A percentile compares a stretch with the other conserved stretches of the same genome.
phyloP scores from a whole-genome alignment of 2,888 invertebrate species.

The Parnassius mnemosyne region DNA sequence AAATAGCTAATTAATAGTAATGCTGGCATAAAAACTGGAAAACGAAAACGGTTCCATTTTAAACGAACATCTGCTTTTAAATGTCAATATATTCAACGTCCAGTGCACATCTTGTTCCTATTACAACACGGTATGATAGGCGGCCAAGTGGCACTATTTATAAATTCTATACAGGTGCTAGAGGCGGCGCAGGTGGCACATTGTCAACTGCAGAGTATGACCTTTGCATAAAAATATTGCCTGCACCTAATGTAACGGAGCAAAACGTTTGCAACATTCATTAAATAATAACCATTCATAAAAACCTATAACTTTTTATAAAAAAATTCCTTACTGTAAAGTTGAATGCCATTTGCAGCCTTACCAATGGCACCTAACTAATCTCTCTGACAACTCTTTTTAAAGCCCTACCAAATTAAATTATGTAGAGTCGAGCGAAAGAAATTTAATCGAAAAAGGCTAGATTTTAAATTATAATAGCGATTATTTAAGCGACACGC shows the following conservation, averaged over 20 bases:
- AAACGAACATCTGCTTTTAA: conserved; percentile 20
- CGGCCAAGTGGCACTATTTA: conserved; percentile 57
- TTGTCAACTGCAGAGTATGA: conserved; percentile 66
- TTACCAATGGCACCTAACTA: no score
- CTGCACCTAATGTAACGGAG: conserved; percentile 29
- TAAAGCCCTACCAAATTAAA: no score
- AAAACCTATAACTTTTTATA: background rate
- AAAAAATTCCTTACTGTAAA: no score
- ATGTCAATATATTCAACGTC: conserved; percentile 24
- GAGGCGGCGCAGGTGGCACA: conserved; percentile 65
- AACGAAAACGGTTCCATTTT: conserved; percentile 10
- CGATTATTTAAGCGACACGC: no score
- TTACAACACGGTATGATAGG: conserved; percentile 43
- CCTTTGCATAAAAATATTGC: conserved; percentile 67
- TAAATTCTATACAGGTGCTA: conserved; percentile 69
- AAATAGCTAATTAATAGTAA: background rate
- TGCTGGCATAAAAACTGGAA: conserved; percentile 4
- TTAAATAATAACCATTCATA: conserved; percentile 13
- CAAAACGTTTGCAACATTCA: conserved; percentile 2
- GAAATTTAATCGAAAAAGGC: no score
- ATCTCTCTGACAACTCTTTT: no score
- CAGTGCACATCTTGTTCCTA: conserved; percentile 20
- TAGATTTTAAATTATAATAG: no score
- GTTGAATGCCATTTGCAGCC: no score
- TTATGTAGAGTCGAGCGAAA: no score